Evolutionary conservation across 2,888 invertebrate genomes (phyloP).

Genomic region (Globia sparganii): DNA sequence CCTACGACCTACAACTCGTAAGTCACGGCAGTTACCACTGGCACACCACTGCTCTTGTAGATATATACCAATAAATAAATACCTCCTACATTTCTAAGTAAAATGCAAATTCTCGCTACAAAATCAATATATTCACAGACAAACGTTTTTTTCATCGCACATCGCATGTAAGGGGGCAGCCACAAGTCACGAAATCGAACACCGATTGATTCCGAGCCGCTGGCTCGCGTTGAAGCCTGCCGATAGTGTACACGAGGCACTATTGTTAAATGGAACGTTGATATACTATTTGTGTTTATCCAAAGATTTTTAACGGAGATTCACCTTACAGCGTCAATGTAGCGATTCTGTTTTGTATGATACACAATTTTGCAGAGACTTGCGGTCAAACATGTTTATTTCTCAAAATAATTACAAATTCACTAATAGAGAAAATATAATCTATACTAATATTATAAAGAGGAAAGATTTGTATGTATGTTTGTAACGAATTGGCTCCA

Average conservation of each 20-base stretch:
- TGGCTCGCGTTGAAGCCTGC: conserved; percentile 5
- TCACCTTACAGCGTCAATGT: not conserved
- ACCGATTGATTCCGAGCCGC: conserved; percentile 31
- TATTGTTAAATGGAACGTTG: not conserved
- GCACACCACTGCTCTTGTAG: too few species aligned
- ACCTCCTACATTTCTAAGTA: not conserved
- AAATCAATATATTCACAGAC: not conserved
- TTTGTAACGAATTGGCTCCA: too few species aligned
- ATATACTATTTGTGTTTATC: not conserved
- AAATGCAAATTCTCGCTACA: not conserved
- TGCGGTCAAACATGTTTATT: not conserved
- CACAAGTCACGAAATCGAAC: conserved; percentile 30
- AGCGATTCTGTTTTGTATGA: not conserved
- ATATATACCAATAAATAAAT: not conserved
- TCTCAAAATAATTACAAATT: not conserved
- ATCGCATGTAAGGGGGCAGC: not conserved
- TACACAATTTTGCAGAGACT: not conserved
- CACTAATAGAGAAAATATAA: not conserved
- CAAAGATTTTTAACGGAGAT: not conserved
- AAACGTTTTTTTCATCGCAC: conserved; percentile 9
- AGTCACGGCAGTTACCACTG: too few species aligned
- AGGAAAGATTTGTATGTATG: too few species aligned
- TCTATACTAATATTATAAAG: too few species aligned
- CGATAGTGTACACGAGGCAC: not conserved
- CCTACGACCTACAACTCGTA: too few species aligned